A percentile compares a stretch with the other conserved stretches of the same genome.
phyloP scores from a whole-genome alignment of 2,888 invertebrate genomes.

The Hypomecis atomaria region DNA sequence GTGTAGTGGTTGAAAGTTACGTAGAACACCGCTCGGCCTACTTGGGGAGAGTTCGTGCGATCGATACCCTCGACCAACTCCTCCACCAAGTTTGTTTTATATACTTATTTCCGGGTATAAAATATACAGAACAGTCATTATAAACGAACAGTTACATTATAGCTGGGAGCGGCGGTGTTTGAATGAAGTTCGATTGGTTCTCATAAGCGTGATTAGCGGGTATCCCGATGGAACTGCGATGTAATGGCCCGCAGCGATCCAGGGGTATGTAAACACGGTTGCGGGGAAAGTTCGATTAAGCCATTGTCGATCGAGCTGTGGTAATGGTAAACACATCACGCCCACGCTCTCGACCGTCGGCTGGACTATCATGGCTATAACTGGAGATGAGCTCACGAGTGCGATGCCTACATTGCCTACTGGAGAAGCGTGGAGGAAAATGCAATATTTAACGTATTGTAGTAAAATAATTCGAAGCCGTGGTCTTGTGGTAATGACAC shows the following conservation, averaged over 20 bases:
- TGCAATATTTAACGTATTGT: conserved; percentile 34
- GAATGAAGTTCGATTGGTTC: conserved; percentile 4
- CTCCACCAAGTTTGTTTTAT: background rate
- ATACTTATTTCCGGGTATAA: too few species aligned
- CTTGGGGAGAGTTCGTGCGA: conserved; percentile 2
- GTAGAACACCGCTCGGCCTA: background rate
- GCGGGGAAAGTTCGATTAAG: conserved; percentile 52
- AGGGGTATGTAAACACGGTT: conserved; percentile 50
- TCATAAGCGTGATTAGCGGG: conserved; percentile 27
- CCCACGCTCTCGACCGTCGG: conserved; percentile 39
- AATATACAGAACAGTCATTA: too few species aligned
- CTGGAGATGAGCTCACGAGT: conserved; percentile 52
- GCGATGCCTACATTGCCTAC: conserved; percentile 10
- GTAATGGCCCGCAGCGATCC: conserved; percentile 49
- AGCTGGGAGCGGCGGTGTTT: background rate
- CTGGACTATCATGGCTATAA: conserved; percentile 43
- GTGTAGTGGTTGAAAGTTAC: conserved; percentile 1
- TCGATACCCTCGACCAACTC: conserved; percentile 6
- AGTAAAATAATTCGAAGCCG: background rate
- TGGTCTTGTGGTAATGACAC: too few species aligned
- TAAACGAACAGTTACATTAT: background rate
- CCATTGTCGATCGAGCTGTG: conserved; percentile 46
- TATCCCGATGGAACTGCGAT: conserved; percentile 41
- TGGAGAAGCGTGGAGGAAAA: conserved; percentile 18
- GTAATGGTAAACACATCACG: conserved; percentile 49